phyloP scores from a whole-genome alignment of 2,797 vertebrate genomes.

The Scomberomorus guttatus region DNA sequence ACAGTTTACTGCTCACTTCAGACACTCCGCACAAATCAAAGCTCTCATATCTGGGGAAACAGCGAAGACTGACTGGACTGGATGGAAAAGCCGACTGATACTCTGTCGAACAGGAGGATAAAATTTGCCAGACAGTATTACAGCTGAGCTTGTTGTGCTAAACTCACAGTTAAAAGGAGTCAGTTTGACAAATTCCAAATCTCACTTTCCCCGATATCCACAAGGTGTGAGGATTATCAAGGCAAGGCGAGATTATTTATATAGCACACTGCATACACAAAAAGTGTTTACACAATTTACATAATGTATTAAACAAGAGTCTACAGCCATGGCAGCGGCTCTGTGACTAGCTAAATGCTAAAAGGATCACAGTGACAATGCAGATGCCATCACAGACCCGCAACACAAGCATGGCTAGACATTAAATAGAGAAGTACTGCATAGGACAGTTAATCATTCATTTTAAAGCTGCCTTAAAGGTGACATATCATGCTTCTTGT shows the following conservation, averaged over 20 bases:
- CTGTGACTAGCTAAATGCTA: not conserved
- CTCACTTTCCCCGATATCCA: not conserved
- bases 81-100: constrained; percentile 5
- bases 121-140: not conserved
- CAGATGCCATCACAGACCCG: no score
- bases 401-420: no score
- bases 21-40: constrained; percentile 48
- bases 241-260: not conserved
- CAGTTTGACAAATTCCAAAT: not conserved
- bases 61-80: not conserved
- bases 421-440: not conserved
- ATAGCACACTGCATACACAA: not conserved
- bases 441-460: not conserved
- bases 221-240: not conserved
- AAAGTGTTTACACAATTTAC: not conserved
- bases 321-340: not conserved
- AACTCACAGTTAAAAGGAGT: constrained; percentile 23
- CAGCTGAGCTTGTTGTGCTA: not conserved
- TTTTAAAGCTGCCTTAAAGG: not conserved
- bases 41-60: constrained; percentile 17
- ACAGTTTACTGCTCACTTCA: constrained; percentile 53
- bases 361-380: not conserved
- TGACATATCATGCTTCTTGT: not conserved
- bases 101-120: constrained; percentile 1
- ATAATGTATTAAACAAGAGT: not conserved